Conservation (phyloP, 2,888 invertebrate genomes). For the Erebia aethiops region DNA sequence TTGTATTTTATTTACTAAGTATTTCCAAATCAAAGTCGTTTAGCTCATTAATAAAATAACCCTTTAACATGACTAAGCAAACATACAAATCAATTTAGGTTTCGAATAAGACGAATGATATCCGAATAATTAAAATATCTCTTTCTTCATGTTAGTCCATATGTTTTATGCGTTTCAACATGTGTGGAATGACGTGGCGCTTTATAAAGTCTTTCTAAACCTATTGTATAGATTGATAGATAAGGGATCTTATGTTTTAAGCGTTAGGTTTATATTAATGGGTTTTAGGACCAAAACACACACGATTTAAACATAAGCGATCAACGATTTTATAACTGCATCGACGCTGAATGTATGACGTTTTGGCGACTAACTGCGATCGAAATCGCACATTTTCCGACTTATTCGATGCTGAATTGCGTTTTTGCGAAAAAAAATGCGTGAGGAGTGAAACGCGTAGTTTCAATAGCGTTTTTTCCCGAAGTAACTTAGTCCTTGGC, state of each 20-base stretch:
- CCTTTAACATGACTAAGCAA: conserved; percentile 15
- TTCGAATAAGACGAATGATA: conserved; percentile 11
- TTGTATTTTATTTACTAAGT: too few relatives aligned
- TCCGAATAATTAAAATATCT: conserved; percentile 43
- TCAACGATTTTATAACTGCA: not conserved
- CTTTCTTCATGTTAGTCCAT: conserved; percentile 44
- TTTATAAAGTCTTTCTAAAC: conserved; percentile 40
- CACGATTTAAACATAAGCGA: not conserved
- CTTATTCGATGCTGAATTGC: too few relatives aligned
- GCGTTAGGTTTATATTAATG: not conserved
- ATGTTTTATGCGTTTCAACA: conserved; percentile 49
- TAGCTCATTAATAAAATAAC: not conserved
- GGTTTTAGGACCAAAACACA: conserved; percentile 19
- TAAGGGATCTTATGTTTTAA: not conserved
- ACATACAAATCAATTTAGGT: conserved; percentile 4
- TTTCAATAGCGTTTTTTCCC: too few relatives aligned
- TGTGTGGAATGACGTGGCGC: conserved; percentile 61
- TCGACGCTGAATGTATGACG: too few relatives aligned
- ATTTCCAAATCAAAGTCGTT: too few relatives aligned
- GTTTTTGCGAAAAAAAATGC: too few relatives aligned
- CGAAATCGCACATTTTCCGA: too few relatives aligned
- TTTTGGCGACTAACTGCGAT: too few relatives aligned
- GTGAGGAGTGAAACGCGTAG: too few relatives aligned
- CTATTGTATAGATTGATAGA: not conserved
- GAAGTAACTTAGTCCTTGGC: too few relatives aligned